Conservation (phyloP, 2,113 vertebrate species). For the Spea multiplicata region DNA sequence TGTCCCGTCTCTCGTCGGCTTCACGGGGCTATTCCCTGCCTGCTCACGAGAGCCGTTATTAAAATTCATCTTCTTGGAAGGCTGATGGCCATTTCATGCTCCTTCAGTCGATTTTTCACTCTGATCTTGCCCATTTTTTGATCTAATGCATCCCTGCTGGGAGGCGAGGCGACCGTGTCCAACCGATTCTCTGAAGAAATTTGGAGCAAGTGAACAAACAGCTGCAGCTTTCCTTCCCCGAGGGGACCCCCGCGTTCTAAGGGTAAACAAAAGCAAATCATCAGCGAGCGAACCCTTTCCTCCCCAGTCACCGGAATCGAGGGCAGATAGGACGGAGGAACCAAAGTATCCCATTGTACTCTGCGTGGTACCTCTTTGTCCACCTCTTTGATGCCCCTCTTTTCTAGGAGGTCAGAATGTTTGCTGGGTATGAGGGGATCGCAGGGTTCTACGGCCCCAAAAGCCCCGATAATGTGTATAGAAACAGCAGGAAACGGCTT, state of each 20-base stretch:
- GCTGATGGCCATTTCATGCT: slow-evolving; percentile 28
- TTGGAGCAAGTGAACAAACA: slow-evolving; percentile 58
- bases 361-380: no score
- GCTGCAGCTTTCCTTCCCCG: slow-evolving; percentile 57
- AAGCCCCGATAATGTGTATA: no score
- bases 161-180: slow-evolving; percentile 57
- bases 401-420: no score
- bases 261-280: slow-evolving; percentile 33
- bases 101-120: slow-evolving; percentile 33
- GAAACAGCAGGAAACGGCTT: no score
- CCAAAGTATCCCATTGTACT: no score
- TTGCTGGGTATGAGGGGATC: no score
- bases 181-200: slow-evolving; percentile 71
- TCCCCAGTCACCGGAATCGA: background rate
- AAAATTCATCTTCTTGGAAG: slow-evolving; percentile 32
- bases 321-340: background rate
- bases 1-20: slow-evolving; percentile 6
- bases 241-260: slow-evolving; percentile 38
- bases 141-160: slow-evolving; percentile 40
- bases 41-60: slow-evolving; percentile 30
- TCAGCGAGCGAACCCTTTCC: slow-evolving; percentile 31
- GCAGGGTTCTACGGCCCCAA: no score
- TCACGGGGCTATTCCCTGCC: slow-evolving; percentile 7
- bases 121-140: slow-evolving; percentile 43
- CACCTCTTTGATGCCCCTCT: no score